A percentile compares a stretch with the other conserved stretches of the same genome.
phyloP scores from a whole-genome alignment of 1,140 invertebrate genomes.

The Bursaphelenchus mucronatus region DNA sequence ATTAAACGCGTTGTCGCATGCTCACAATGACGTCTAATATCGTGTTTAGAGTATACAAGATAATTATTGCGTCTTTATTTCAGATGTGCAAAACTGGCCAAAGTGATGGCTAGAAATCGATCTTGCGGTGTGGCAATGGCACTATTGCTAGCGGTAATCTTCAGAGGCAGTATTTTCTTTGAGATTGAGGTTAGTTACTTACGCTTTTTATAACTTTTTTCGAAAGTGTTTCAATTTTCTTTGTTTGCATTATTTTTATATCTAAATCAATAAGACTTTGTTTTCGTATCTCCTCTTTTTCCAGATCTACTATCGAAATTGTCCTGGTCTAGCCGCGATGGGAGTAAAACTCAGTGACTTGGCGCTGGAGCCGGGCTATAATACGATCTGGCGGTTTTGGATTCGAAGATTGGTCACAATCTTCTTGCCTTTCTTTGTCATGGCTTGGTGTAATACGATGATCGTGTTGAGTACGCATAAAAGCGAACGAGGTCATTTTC shows the following conservation, averaged over 20 bases:
- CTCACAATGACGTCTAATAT: no score
- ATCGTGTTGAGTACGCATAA: constrained; percentile 48
- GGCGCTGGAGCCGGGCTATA: constrained; percentile 30
- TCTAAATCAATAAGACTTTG: constrained; percentile 6
- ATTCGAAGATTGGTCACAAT: constrained; percentile 47
- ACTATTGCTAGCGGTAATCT: constrained; percentile 38
- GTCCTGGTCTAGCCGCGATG: constrained; percentile 35
- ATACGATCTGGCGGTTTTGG: constrained; percentile 49
- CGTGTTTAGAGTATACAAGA: no score
- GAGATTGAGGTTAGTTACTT: constrained; percentile 45
- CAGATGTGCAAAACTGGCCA: constrained; percentile 20
- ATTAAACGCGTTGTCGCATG: no score
- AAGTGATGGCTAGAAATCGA: constrained; percentile 33
- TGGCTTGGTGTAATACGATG: constrained; percentile 47
- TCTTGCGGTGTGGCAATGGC: constrained; percentile 33
- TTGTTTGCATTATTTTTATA: constrained; percentile 6
- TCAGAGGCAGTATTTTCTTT: constrained; percentile 50
- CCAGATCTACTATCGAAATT: constrained; percentile 18
- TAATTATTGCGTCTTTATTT: constrained; percentile 7
- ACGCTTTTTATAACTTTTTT: neutral
- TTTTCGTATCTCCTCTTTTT: constrained; percentile 14
- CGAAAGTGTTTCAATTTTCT: constrained; percentile 8
- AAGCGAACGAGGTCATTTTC: constrained; percentile 29
- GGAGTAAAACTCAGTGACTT: constrained; percentile 27
- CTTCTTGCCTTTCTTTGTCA: constrained; percentile 50